A percentile compares a stretch with the other conserved stretches of the same genome.
phyloP scores from a whole-genome alignment of 2,113 vertebrate species.

The Nerophis lumbriciformis region DNA sequence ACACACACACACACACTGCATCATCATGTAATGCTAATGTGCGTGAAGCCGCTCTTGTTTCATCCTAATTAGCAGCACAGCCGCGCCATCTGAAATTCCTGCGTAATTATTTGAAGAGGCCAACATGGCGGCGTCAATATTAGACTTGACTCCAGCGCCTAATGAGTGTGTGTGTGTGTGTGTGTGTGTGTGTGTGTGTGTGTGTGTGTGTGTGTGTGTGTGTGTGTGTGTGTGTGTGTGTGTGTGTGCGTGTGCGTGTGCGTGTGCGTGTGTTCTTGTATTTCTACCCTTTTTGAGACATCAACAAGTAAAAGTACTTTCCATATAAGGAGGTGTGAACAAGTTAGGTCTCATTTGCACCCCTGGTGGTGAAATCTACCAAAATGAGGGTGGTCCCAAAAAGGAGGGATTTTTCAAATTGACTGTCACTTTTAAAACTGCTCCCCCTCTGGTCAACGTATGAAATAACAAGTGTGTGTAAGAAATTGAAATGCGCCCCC shows the following conservation, averaged over 20 bases:
- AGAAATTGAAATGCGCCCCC: too few species aligned
- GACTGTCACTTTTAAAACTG: too few species aligned
- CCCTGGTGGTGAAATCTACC: too few species aligned
- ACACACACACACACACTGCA: slow-evolving; percentile 29
- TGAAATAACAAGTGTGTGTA: too few species aligned
- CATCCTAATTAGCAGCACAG: slow-evolving; percentile 51
- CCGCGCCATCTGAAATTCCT: slow-evolving; percentile 41
- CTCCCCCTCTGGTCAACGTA: too few species aligned
- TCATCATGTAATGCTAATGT: slow-evolving; percentile 23
- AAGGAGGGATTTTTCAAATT: too few species aligned
- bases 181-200: slow-evolving; percentile 18
- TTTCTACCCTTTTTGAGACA: too few species aligned
- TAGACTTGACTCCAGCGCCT: slow-evolving; percentile 47
- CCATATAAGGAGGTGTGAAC: too few species aligned
- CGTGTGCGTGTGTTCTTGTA: slow-evolving; percentile 10
- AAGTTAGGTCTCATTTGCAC: too few species aligned
- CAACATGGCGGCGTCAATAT: slow-evolving; percentile 55
- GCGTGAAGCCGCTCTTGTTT: slow-evolving; percentile 41
- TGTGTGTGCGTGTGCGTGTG: too few species aligned
- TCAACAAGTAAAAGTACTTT: too few species aligned
- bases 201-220: background rate
- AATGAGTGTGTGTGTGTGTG: slow-evolving; percentile 29
- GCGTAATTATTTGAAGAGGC: slow-evolving; percentile 61
- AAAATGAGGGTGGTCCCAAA: too few species aligned
- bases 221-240: slow-evolving; percentile 7